Conservation (phyloP, 2,888 invertebrate genomes). For the Thalpophila matura region DNA sequence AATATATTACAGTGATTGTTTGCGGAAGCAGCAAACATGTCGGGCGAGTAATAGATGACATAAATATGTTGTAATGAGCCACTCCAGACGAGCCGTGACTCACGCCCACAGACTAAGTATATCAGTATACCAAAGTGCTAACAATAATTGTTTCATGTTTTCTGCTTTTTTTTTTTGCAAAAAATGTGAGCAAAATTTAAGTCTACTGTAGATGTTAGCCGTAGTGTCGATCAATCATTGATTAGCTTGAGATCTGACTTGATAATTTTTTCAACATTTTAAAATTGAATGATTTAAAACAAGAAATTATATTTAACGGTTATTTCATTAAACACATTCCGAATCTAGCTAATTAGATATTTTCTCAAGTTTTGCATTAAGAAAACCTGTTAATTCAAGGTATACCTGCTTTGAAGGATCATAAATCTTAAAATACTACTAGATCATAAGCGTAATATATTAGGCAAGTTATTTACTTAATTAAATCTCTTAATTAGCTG, state of each 20-base stretch:
- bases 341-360: background rate
- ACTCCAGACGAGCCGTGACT: conserved; percentile 40
- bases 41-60: background rate
- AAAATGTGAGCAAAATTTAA: too few relatives aligned
- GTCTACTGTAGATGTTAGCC: too few relatives aligned
- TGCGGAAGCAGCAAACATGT: conserved; percentile 33
- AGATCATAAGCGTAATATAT: conserved; percentile 3
- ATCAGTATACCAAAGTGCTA: background rate
- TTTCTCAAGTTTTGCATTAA: background rate
- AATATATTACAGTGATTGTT: conserved; percentile 41
- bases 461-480: conserved; percentile 12
- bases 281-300: conserved; percentile 1
- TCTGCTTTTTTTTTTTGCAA: too few relatives aligned
- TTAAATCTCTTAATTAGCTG: conserved; percentile 2
- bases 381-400: background rate
- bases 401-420: conserved; percentile 8
- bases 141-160: too few relatives aligned
- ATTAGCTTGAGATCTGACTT: background rate
- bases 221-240: too few relatives aligned
- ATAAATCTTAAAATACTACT: conserved; percentile 20
- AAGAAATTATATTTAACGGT: background rate
- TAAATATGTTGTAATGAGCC: conserved; percentile 26
- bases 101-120: conserved; percentile 5
- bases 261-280: background rate
- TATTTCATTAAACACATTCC: conserved; percentile 1